Evolutionary conservation across 2,888 invertebrate species (phyloP).

Genomic region (Fissipunctia ypsillon): DNA sequence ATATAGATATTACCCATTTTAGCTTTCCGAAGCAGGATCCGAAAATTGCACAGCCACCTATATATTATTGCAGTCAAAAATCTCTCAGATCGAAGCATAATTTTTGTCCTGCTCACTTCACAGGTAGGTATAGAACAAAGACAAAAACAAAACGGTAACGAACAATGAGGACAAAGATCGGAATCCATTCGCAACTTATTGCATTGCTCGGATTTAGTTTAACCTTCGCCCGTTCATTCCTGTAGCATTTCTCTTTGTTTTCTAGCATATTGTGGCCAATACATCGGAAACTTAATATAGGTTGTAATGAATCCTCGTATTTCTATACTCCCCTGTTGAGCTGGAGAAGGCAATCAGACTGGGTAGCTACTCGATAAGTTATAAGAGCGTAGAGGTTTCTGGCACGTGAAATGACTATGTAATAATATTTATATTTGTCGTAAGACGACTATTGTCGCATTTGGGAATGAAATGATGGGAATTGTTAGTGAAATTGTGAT

Average conservation of each 20-base stretch:
- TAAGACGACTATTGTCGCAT: not conserved
- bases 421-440: not conserved
- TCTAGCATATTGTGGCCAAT: conserved; percentile 35
- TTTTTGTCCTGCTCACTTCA: not conserved
- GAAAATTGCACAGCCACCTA: too few species aligned
- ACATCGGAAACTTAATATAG: conserved; percentile 42
- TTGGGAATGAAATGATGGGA: not conserved
- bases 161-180: conserved; percentile 29
- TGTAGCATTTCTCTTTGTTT: conserved; percentile 40
- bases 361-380: conserved; percentile 5
- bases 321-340: not conserved
- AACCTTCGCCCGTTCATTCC: conserved; percentile 14
- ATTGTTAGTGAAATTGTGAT: not conserved
- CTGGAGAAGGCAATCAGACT: conserved; percentile 20
- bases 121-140: not conserved
- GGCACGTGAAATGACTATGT: not conserved
- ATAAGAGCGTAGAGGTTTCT: not conserved
- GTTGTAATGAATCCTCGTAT: conserved; percentile 45
- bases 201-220: conserved; percentile 29
- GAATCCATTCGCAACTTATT: conserved; percentile 39
- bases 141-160: conserved; percentile 8
- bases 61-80: too few species aligned
- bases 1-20: too few species aligned
- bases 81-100: too few species aligned
- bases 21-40: too few species aligned